These are phyloP conservation scores for Entelurus aequoreus DNA, from an alignment of 2,113 vertebrate species.

Conservation along the genomic window DNA sequence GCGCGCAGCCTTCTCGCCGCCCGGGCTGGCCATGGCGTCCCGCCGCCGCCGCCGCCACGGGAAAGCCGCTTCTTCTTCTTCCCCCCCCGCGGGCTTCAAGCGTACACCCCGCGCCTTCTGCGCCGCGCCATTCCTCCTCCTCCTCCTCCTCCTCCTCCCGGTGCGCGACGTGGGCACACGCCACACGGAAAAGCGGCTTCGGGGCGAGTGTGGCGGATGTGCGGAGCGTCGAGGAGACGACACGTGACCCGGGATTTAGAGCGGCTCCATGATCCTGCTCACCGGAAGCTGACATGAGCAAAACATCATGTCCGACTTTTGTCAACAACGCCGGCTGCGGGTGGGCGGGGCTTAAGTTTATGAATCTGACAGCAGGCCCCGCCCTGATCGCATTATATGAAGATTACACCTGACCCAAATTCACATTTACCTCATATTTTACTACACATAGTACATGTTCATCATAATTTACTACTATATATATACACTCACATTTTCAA, in stretches of 20 bases:
- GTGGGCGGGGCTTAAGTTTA: constrained; percentile 62
- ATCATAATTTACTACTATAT: too few relatives aligned
- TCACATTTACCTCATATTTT: neutral
- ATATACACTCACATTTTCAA: too few relatives aligned
- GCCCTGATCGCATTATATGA: constrained; percentile 12
- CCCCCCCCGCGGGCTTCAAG: constrained; percentile 11
- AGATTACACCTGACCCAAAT: constrained; percentile 10
- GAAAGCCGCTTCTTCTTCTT: too few relatives aligned
- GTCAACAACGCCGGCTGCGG: constrained; percentile 57
- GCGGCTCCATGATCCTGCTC: neutral
- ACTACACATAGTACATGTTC: too few relatives aligned
- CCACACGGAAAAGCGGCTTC: too few relatives aligned
- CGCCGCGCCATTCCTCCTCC: constrained; percentile 59
- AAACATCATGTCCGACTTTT: constrained; percentile 59
- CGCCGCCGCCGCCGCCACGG: too few relatives aligned
- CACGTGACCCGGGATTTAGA: neutral
- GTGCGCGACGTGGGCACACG: too few relatives aligned
- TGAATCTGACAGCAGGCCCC: constrained; percentile 48
- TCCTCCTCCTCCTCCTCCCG: too few relatives aligned
- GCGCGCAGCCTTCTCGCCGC: constrained; percentile 78
- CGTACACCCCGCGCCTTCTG: constrained; percentile 45
- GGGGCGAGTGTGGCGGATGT: neutral
- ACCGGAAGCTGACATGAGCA: neutral
- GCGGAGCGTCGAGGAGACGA: neutral
- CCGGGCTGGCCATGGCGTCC: constrained; percentile 79